phyloP scores from a whole-genome alignment of 1,140 invertebrate genomes.

The Lepidotrigona ventralis region DNA sequence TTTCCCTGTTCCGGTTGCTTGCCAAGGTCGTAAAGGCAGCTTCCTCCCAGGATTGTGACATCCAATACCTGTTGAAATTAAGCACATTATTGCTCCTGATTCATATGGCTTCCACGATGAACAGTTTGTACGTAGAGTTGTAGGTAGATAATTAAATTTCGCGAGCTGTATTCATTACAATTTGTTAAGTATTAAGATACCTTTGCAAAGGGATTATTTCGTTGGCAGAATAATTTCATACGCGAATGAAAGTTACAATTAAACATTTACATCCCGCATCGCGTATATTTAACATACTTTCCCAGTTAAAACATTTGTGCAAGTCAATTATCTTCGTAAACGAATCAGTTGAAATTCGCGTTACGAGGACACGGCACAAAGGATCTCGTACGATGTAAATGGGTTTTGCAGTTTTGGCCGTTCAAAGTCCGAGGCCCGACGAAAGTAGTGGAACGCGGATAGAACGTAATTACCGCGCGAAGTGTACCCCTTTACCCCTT shows the following conservation, averaged over 20 bases:
- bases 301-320: background rate
- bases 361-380: background rate
- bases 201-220: background rate
- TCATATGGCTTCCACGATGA: background rate
- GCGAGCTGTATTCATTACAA: background rate
- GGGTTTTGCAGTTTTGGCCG: background rate
- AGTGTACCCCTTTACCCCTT: background rate
- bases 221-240: background rate
- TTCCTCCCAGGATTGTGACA: background rate
- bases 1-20: background rate
- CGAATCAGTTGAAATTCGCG: background rate
- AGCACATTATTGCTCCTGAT: background rate
- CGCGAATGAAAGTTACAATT: too few species aligned
- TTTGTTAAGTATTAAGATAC: background rate
- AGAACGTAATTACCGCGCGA: slow-evolving; percentile 16
- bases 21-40: background rate
- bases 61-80: slow-evolving; percentile 30
- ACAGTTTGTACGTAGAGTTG: too few species aligned
- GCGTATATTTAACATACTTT: background rate
- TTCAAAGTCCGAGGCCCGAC: slow-evolving; percentile 2
- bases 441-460: background rate
- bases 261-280: too few species aligned
- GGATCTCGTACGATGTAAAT: background rate
- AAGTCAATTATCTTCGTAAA: background rate
- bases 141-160: background rate